phyloP scores from a whole-genome alignment of 2,888 invertebrate species.

The Brenthis ino region DNA sequence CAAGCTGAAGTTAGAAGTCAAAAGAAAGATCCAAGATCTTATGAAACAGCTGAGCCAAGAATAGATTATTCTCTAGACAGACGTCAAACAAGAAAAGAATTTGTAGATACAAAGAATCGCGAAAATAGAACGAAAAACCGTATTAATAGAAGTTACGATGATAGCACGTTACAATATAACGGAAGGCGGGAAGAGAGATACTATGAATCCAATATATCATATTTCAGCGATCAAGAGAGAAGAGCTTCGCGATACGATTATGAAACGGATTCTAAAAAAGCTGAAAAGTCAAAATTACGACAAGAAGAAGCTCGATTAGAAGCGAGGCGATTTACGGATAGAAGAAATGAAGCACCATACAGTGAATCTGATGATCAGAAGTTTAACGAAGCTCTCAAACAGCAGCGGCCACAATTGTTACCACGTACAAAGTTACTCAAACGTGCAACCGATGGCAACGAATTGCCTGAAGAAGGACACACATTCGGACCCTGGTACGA shows the following conservation, averaged over 20 bases:
- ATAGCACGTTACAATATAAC: slow-evolving; percentile 70
- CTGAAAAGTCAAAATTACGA: slow-evolving; percentile 76
- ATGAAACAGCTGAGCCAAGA: slow-evolving; percentile 66
- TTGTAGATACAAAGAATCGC: slow-evolving; percentile 61
- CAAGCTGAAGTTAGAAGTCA: slow-evolving; percentile 66
- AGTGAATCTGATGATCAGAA: slow-evolving; percentile 82
- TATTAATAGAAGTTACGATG: slow-evolving; percentile 72
- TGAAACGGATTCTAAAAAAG: slow-evolving; percentile 80
- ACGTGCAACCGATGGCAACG: slow-evolving; percentile 73
- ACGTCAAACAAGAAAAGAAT: slow-evolving; percentile 67
- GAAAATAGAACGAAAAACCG: slow-evolving; percentile 61
- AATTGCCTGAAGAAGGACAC: slow-evolving; percentile 84
- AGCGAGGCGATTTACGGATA: slow-evolving; percentile 67
- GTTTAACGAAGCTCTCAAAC: slow-evolving; percentile 77
- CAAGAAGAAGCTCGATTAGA: slow-evolving; percentile 76
- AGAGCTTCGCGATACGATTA: slow-evolving; percentile 73
- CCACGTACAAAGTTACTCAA: slow-evolving; percentile 88
- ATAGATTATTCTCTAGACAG: slow-evolving; percentile 76
- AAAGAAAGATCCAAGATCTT: slow-evolving; percentile 65
- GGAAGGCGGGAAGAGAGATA: slow-evolving; percentile 72
- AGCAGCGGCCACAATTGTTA: slow-evolving; percentile 82
- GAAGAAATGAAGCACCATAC: slow-evolving; percentile 71
- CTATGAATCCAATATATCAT: slow-evolving; percentile 75
- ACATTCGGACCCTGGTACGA: slow-evolving; percentile 95
- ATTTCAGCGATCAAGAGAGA: slow-evolving; percentile 73